phyloP scores from a whole-genome alignment of 1,140 invertebrate genomes.

The Drosophila micromelanica region DNA sequence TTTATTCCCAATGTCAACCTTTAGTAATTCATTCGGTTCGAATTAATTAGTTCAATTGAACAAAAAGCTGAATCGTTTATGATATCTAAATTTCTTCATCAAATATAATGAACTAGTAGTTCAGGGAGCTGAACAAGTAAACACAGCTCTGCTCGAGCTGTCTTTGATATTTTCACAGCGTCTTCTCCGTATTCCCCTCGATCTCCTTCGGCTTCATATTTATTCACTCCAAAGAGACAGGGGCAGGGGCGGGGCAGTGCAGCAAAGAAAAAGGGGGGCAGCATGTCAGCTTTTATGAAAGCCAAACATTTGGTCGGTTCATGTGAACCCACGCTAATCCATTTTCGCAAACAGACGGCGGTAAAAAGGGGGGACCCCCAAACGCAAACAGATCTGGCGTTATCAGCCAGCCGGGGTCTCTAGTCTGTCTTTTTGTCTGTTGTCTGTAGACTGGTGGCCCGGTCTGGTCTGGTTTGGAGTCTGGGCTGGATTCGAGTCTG shows the following conservation, averaged over 20 bases:
- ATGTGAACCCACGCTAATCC: slow-evolving; percentile 80
- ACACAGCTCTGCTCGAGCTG: too few species aligned
- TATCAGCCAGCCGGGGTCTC: slow-evolving; percentile 48
- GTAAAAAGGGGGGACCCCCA: slow-evolving; percentile 24
- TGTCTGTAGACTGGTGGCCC: neutral
- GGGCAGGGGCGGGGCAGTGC: neutral
- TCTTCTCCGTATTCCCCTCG: neutral
- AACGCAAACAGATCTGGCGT: slow-evolving; percentile 76
- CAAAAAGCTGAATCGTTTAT: too few species aligned
- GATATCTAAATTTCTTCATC: too few species aligned
- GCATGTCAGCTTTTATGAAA: slow-evolving; percentile 77
- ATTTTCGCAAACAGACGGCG: slow-evolving; percentile 66
- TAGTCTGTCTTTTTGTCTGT: too few species aligned
- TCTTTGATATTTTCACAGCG: too few species aligned
- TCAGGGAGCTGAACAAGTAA: too few species aligned
- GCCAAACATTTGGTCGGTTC: slow-evolving; percentile 77
- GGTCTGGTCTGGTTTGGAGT: slow-evolving; percentile 2
- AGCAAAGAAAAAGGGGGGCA: neutral
- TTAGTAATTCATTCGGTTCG: too few species aligned
- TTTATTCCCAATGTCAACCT: too few species aligned
- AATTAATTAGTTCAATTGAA: too few species aligned
- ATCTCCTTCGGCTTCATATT: slow-evolving; percentile 48
- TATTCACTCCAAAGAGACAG: slow-evolving; percentile 64
- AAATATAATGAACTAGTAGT: too few species aligned
- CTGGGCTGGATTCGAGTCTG: neutral